Base-by-base conservation (phyloP, 2,113 vertebrate genomes). In the Nansenia antarctica region DNA sequence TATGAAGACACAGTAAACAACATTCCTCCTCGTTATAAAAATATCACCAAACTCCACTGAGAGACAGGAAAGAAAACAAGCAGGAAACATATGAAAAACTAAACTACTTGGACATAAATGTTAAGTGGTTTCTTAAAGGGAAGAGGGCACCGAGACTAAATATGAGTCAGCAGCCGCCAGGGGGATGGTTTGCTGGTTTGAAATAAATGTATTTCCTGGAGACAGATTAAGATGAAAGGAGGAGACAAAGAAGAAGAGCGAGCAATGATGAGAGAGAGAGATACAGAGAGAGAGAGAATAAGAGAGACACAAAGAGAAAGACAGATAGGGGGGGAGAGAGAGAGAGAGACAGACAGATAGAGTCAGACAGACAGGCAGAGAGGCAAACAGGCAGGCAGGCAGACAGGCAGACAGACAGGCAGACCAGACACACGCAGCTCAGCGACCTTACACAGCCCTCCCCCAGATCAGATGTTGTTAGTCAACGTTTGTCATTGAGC, bases 1-100 rank as follows among this genome's bases (percentile, higher is more conserved):
- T 78, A 82, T 58, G 81, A 58, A n/a, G 67, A 47, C 73, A 70
- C 30, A 22, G 35, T 39, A 30, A 62, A 34, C 69, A 32, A 65
- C 34, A 7, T 68, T 65, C 30, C 65, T 62, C 34, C 27, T 31
- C 18, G 9, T 7, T 35, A 29, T 31, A 49, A 29, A 53, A 52
- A 55, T 14, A 55, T 11, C 47, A 27, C 5, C 18, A 62, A 3
- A 24, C 37, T 47, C 26, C 39, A n/a, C 52, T 9, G 20, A 58
- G 24, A 65, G 64, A 24, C n/a, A 53, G 69, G 64, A 76, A n/a
- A 73, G 65, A 67, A 77, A 69, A 62, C 2, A 29, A 54, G 53
- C 55, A 65, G 42, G 62, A 58, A 63, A 59, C 15, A 67, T 9
- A 24, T 34, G 22, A 27, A 55, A 52, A 27, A 75, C 37, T 27